Evolutionary conservation across 2,797 vertebrate genomes (phyloP).

Genomic region (Momotus momota): DNA sequence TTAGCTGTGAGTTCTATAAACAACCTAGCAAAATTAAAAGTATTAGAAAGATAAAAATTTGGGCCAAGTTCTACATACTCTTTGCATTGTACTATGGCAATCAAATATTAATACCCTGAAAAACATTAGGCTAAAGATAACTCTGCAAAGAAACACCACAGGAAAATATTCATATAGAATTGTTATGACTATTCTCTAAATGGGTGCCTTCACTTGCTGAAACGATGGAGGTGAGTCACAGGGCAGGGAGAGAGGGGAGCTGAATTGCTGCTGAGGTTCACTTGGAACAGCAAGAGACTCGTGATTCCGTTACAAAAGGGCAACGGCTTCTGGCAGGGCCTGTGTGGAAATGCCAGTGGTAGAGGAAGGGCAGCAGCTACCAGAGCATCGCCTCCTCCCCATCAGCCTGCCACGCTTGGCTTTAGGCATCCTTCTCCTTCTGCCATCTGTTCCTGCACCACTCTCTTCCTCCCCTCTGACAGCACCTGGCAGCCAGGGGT

Average conservation of each 20-base stretch:
- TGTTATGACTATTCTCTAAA: background rate
- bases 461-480: background rate
- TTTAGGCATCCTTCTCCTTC: background rate
- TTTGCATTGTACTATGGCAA: background rate
- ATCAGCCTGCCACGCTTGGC: fast-evolving
- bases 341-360: background rate
- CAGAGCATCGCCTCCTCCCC: background rate
- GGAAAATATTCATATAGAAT: background rate
- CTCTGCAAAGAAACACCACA: background rate
- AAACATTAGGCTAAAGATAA: background rate
- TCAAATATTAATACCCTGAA: background rate
- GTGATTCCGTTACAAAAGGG: background rate
- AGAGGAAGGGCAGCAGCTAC: background rate
- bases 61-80: background rate
- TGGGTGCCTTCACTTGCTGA: background rate
- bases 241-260: background rate
- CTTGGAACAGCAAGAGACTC: background rate
- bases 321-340: background rate
- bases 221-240: background rate
- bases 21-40: background rate
- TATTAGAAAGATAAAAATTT: background rate
- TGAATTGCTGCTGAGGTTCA: background rate
- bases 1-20: background rate
- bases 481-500: background rate
- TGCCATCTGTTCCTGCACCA: background rate